These are phyloP conservation scores for Indicator maculatus DNA, from an alignment of 2,113 vertebrate species.

Conservation along the genomic window DNA sequence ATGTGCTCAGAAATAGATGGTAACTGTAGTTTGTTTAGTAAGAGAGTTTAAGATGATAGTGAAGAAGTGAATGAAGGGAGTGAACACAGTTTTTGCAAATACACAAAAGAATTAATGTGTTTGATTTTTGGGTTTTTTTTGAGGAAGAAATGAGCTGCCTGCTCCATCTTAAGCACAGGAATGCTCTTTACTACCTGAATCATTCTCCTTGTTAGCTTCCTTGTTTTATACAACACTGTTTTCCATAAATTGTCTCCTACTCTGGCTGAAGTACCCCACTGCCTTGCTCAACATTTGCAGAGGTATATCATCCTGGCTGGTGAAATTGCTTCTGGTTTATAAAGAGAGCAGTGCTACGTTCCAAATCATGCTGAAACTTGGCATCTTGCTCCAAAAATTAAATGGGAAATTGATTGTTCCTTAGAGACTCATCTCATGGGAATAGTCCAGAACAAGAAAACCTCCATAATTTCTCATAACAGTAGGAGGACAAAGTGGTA, in stretches of 20 bases:
- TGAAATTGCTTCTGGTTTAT: slow-evolving; percentile 12
- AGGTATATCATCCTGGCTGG: background rate
- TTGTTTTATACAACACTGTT: background rate
- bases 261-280: background rate
- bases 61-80: background rate
- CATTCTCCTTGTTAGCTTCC: background rate
- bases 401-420: slow-evolving; percentile 2
- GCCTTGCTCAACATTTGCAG: background rate
- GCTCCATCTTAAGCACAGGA: background rate
- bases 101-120: background rate
- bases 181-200: background rate
- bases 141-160: background rate
- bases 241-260: background rate
- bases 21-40: slow-evolving; percentile 18
- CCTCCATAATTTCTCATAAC: background rate
- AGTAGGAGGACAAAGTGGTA: background rate
- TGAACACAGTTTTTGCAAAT: background rate
- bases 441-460: background rate
- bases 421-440: background rate
- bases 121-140: background rate
- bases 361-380: slow-evolving; percentile 12
- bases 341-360: background rate
- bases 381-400: slow-evolving; percentile 39
- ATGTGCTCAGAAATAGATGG: slow-evolving; percentile 11
- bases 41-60: background rate